A percentile compares a stretch with the other conserved stretches of the same genome.
Evolutionary conservation across 2,888 invertebrate species (phyloP).

Genomic region (Himalopsyche anomala): DNA sequence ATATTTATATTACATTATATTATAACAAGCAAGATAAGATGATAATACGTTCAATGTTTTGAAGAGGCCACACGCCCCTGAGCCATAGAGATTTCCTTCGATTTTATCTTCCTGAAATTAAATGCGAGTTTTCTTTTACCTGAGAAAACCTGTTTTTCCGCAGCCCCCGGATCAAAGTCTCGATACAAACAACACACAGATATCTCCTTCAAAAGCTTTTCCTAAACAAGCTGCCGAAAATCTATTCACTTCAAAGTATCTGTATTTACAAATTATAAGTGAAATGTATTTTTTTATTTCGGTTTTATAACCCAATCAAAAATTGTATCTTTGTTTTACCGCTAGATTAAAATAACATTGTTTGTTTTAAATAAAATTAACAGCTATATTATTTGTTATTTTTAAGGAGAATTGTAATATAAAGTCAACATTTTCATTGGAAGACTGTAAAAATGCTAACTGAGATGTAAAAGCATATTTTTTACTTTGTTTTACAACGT

Average conservation of each 20-base stretch:
- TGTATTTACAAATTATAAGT: conserved; percentile 11
- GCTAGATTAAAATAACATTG: too few species aligned
- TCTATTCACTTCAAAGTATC: not conserved
- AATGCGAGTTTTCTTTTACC: conserved; percentile 34
- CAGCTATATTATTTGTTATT: too few species aligned
- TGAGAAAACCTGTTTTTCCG: conserved; percentile 24
- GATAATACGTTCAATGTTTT: not conserved
- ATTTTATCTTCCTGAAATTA: conserved; percentile 16
- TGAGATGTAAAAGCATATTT: too few species aligned
- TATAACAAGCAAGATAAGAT: not conserved
- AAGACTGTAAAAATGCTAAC: too few species aligned
- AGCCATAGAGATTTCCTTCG: not conserved
- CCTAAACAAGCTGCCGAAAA: conserved; percentile 21
- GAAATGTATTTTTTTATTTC: not conserved
- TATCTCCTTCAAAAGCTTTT: conserved; percentile 11
- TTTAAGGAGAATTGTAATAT: too few species aligned
- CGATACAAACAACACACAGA: conserved; percentile 30
- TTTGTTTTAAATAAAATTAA: too few species aligned
- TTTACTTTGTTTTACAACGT: too few species aligned
- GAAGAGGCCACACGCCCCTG: not conserved
- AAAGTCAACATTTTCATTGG: too few species aligned
- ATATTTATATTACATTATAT: not conserved
- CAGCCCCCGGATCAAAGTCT: conserved; percentile 31
- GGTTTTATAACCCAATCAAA: not conserved
- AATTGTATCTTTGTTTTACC: not conserved